Base-by-base conservation (phyloP, 2,797 vertebrate species). In the Petrocephalus sullivani region DNA sequence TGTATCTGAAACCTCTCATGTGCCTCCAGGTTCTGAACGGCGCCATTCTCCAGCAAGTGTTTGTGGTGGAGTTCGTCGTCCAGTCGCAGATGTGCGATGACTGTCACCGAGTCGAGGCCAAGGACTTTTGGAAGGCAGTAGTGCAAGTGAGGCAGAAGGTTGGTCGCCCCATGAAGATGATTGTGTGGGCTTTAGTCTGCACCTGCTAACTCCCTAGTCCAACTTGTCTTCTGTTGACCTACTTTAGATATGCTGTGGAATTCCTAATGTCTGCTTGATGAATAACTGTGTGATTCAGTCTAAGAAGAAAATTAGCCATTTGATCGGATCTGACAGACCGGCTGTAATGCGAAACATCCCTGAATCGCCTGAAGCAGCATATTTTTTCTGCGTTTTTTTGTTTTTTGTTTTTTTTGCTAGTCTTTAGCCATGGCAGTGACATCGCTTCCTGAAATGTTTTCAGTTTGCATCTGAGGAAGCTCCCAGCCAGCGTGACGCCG, bases 51-150 rank as follows among this genome's bases (percentile, higher is more conserved):
- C 98, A 99, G 95, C 98, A 99, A 91, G 96, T 99, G 54, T 99
- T 99, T 92, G 96, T 99, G 90, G 96, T 99, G 12, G 98, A 99
- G 91, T 99, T 96, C 88, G 91, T 97, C 88, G 89, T 98, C 86
- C 97, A 96, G 92, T 91, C 94, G 21, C 98, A 99, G 89, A 99
- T 99, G 98, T 99, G 98, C 89, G 98, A 98, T 81, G 98, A 98
- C 92, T 99, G 98, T 92, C 98, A 99, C 37, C 97, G 98, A 87
- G 96, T 99, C 85, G 98, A 99, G 94, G 98, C 98, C 85, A 99
- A 99, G 90, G 98, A 99, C 94, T 99, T 97, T 94, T 99, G 98
- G 98, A 99, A 99, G 89, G 96, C 98, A 1, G 97, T 99, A 8
- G 97, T 99, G 90, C 98, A 99, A 96, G 96, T 99, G 86, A 94